Base-by-base conservation (phyloP, 2,888 invertebrate genomes). In the Philopedon plagiatum region DNA sequence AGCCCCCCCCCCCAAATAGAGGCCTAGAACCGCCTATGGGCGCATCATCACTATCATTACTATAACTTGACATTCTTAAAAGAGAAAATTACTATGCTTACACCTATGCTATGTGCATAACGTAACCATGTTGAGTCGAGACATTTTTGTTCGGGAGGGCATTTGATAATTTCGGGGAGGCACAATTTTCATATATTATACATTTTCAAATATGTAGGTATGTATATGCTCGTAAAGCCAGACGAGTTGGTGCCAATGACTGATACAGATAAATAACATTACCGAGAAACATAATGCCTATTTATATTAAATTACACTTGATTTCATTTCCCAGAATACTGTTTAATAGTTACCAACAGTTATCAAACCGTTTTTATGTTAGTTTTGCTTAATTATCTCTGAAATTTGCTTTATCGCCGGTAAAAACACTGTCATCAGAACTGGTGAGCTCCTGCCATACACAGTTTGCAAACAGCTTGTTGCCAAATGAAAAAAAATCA, bases 191-290 rank as follows among this genome's bases (percentile, higher is more conserved):
- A n/a, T 49, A 49, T 29, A 29, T 29, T 51, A 51, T 51, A 29
- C 29, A 23, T 49, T 49, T 23, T 44, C 2, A 23, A 23, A 23
- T 49, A 41, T 44, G 34, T 32, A 62, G 34, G 44, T 18, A 44
- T 44, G 19, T 44, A 57, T 56, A 65, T 51, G 39, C 15, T 8
- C 7, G 51, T 8, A 61, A 15, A 37, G 56, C 64, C 61, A 72
- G 62, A 72, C 67, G 46, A 21, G 39, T 21, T 61, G 71, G 65
- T 62, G 68, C 61, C 62, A 68, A 46, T 61, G 68, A 61, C 68
- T 68, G 68, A 68, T 68, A 68, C 15, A 44, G 32, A 68, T 39
- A 61, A 32, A 61, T 44, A 18, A 29, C 11, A 51, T 51, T 51
- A 51, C 51, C 29, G 15, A 51, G 51, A 51, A 51, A 29, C 29